Base-by-base conservation (phyloP, 2,888 invertebrate species). In the Pachycephus smyrnensis region DNA sequence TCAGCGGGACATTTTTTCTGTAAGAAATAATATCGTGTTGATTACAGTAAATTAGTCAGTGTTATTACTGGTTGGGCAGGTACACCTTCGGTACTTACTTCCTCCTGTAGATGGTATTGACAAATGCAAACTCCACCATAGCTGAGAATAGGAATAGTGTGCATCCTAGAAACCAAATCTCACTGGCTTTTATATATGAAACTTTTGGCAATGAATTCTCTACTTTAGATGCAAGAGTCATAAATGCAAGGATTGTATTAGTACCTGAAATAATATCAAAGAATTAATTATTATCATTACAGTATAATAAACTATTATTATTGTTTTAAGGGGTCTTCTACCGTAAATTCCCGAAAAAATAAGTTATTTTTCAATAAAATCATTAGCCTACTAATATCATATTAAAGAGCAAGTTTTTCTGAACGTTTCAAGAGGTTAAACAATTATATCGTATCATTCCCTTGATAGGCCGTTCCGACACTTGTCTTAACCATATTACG, bases 151-250 rank as follows among this genome's bases (percentile, higher is more conserved):
- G 96, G 88, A 97, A 97, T 73, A 95, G 95, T 1, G 95, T 96
- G 88, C 97, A 97, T 9, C 95, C 97, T 77, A 97, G 92, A 91
- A 97, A 97, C 97, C 97, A 97, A 81, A 97, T 96, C 92, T 97
- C 97, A 81, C 97, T 97, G 3, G 97, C 96, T 92, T 97, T 97
- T 81, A 97, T 96, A 88, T 97, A 97, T 3, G 97, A 97, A 33
- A 97, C 97, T 91, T 97, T 97, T 0, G 97, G 97, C 81, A 97
- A 92, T 11, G 96, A 96, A 91, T 96, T 97, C 75, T 96, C 96
- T 86, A 97, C 96, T 68, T 96, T 96, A 11, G 97, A 96, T 68
- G 97, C 97, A 80, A 97, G 92, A 23, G 97, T 97, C 86, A 97
- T 97, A 88, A 97, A 97, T 71, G 97, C 96, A 84, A 97, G 92